phyloP scores from a whole-genome alignment of 2,797 vertebrate species.

The Triplophysa bombifrons region DNA sequence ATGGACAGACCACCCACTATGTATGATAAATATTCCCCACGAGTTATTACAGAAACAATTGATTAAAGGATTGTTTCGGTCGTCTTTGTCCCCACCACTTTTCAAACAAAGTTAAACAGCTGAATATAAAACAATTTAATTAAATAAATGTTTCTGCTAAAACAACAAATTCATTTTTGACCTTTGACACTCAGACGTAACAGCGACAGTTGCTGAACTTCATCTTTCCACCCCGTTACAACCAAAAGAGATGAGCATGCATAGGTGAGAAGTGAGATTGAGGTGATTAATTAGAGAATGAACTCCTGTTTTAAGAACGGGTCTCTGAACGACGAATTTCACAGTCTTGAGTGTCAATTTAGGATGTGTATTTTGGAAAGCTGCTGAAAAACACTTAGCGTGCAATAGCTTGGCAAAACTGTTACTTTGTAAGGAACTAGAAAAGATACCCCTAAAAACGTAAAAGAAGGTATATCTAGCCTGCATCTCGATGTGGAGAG shows the following conservation, averaged over 20 bases:
- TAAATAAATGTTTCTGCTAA: background rate
- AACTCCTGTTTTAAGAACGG: constrained; percentile 34
- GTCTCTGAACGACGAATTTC: constrained; percentile 42
- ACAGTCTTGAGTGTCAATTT: constrained; percentile 29
- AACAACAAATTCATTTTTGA: background rate
- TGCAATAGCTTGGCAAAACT: background rate
- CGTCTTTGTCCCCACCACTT: no score
- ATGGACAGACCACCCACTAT: no score
- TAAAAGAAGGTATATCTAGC: background rate
- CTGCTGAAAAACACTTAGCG: background rate
- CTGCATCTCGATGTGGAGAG: background rate
- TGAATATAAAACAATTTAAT: no score
- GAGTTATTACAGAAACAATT: no score
- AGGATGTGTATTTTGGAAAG: constrained; percentile 12
- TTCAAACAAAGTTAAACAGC: no score
- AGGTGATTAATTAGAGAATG: constrained; percentile 34
- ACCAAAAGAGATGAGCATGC: constrained; percentile 3
- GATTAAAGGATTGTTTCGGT: no score
- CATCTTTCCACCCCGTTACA: background rate
- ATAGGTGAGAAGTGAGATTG: constrained; percentile 12
- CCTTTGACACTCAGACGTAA: background rate
- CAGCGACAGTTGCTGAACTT: background rate
- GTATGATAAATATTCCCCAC: no score
- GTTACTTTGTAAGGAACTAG: background rate
- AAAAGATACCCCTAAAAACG: constrained; percentile 19